Conservation (phyloP, 2,113 vertebrate genomes). For the Monarcha castaneiventris region DNA sequence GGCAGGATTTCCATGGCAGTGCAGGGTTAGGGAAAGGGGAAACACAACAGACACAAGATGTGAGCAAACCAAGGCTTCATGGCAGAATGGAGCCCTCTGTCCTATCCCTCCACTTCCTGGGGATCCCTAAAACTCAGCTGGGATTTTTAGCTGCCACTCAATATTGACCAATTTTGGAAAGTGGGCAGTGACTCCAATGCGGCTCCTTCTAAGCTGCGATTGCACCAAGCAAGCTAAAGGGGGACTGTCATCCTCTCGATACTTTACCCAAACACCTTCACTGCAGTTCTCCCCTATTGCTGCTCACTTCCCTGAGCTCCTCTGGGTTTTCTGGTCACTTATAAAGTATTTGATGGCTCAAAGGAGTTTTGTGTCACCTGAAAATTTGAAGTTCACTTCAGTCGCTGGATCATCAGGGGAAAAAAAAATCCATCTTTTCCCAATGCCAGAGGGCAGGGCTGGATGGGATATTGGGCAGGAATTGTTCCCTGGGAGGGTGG, state of each 20-base stretch:
- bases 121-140: neutral
- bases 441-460: neutral
- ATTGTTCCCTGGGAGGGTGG: neutral
- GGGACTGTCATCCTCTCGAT: neutral
- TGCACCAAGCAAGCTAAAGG: neutral
- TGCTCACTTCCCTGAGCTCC: neutral
- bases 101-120: neutral
- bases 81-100: neutral
- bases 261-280: accelerated
- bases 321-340: neutral
- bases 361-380: neutral
- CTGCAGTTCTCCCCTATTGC: neutral
- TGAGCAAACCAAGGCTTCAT: too few species aligned
- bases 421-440: neutral
- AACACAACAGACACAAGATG: too few species aligned
- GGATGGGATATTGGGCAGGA: accelerated
- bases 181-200: neutral
- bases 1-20: accelerated
- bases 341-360: neutral
- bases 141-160: neutral
- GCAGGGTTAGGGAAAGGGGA: neutral
- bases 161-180: neutral
- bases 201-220: neutral
- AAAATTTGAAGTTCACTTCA: neutral
- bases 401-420: neutral